Conservation (phyloP, 2,797 vertebrate genomes). For the Diglossa cyanea region DNA sequence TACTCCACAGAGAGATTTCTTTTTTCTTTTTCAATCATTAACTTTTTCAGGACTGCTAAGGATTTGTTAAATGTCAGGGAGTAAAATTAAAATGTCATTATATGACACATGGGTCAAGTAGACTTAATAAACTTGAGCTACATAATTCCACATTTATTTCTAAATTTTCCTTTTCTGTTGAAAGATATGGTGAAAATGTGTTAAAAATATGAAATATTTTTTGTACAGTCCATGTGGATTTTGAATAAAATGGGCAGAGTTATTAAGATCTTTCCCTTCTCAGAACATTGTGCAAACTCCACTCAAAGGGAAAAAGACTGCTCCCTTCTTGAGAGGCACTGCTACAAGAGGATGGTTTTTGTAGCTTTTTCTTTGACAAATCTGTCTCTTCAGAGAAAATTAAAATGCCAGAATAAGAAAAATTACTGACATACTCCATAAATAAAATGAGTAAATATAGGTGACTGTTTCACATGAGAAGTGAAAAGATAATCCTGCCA, state of each 20-base stretch:
- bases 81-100: slow-evolving; percentile 75
- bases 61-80: slow-evolving; percentile 75
- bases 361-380: slow-evolving; percentile 36
- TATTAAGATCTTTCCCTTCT: background rate
- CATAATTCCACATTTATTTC: slow-evolving; percentile 44
- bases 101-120: slow-evolving; percentile 66
- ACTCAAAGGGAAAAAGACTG: background rate
- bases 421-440: background rate
- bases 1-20: slow-evolving; percentile 19
- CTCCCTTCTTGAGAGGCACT: background rate
- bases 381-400: background rate
- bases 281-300: slow-evolving; percentile 10
- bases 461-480: background rate
- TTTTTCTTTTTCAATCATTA: slow-evolving; percentile 44
- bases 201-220: background rate
- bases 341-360: background rate
- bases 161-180: background rate
- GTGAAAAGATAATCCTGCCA: background rate
- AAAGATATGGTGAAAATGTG: background rate
- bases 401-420: slow-evolving; percentile 38
- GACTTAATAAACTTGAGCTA: slow-evolving; percentile 64
- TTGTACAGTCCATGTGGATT: background rate
- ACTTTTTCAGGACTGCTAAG: slow-evolving; percentile 50
- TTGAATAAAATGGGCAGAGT: background rate
- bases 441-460: slow-evolving; percentile 27